Base-by-base conservation (phyloP, 2,797 vertebrate genomes). In the Cirrhinus mrigala region DNA sequence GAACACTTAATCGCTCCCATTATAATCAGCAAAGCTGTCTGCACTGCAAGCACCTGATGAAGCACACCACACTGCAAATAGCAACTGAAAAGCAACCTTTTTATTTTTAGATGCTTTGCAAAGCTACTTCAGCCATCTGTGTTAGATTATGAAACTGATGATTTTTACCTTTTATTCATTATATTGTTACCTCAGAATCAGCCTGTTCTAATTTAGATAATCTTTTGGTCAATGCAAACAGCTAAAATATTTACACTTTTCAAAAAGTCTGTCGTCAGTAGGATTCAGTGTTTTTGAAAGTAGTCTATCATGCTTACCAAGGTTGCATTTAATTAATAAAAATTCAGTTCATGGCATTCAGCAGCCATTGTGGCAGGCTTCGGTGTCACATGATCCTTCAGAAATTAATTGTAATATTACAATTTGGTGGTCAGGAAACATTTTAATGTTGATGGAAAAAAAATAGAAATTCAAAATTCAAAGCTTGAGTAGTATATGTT, bases 1-100 rank as follows among this genome's bases (percentile, higher is more conserved):
- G 24, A 78, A 52, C 52, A 70, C 79, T 70, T 40, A 81, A 81
- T 52, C 6, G 29, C 46, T 37, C 18, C 46, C 46, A 81, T 81
- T 81, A 69, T 69, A 81, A 81, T 81, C 9, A 69, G 18, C 40
- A 11, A 15, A 27, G 9, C n/a, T 24, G 24, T 27, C 71, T 79
- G 56, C 56, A 79, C 37, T 27, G 40, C 15, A 64, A 79, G 76
- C 15, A 64, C n/a, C 15, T 7, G n/a, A 79, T 46, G 58, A 79
- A 79, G 37, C 22, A 48, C 11, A 7, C 6, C 77, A 64, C 1
- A 27, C 0, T 29, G 18, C 7, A 4, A 60, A 44, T 24, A 37
- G 27, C 73, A 29, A 24, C 48, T 71, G 22, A 24, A 46, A 44
- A n/a, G 3, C 12, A 16, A 12, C 48, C 11, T 73, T 40, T 48